Evolutionary conservation across 2,888 invertebrate genomes (phyloP).

Genomic region (Chymomyza fuscimana): DNA sequence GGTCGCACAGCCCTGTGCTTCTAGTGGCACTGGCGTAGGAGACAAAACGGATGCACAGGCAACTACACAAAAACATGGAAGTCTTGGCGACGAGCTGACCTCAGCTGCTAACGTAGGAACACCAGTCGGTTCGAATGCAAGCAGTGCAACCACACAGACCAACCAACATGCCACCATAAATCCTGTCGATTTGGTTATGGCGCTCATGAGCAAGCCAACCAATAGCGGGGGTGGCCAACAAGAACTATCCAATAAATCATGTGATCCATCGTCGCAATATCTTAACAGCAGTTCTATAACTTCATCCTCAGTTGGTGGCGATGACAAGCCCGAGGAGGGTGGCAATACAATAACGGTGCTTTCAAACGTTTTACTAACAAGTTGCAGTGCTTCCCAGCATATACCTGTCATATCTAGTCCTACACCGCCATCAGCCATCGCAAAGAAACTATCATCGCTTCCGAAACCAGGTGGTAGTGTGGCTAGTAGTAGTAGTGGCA

Average conservation of each 20-base stretch:
- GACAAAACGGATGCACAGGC: constrained; percentile 41
- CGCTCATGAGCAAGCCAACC: constrained; percentile 80
- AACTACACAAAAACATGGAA: constrained; percentile 38
- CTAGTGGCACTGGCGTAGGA: neutral
- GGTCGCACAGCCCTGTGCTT: constrained; percentile 5
- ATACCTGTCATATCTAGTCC: constrained; percentile 78
- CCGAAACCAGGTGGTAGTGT: constrained; percentile 72
- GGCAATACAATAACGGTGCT: constrained; percentile 72
- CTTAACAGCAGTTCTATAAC: constrained; percentile 51
- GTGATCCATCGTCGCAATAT: constrained; percentile 70
- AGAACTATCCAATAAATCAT: constrained; percentile 68
- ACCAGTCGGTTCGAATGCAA: constrained; percentile 51
- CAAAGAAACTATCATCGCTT: constrained; percentile 65
- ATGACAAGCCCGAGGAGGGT: constrained; percentile 68
- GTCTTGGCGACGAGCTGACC: constrained; percentile 39
- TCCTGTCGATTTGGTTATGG: constrained; percentile 83
- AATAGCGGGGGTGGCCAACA: constrained; percentile 46
- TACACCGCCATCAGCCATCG: constrained; percentile 54
- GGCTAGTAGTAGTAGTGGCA: constrained; percentile 68
- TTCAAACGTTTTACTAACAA: constrained; percentile 76
- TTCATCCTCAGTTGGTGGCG: constrained; percentile 36
- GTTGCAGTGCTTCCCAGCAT: constrained; percentile 68
- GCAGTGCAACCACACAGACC: constrained; percentile 80
- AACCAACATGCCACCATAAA: constrained; percentile 80
- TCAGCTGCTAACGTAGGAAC: constrained; percentile 23